A percentile compares a stretch with the other conserved stretches of the same genome.
Conservation (phyloP, 2,888 invertebrate species). For the Apeira syringaria region DNA sequence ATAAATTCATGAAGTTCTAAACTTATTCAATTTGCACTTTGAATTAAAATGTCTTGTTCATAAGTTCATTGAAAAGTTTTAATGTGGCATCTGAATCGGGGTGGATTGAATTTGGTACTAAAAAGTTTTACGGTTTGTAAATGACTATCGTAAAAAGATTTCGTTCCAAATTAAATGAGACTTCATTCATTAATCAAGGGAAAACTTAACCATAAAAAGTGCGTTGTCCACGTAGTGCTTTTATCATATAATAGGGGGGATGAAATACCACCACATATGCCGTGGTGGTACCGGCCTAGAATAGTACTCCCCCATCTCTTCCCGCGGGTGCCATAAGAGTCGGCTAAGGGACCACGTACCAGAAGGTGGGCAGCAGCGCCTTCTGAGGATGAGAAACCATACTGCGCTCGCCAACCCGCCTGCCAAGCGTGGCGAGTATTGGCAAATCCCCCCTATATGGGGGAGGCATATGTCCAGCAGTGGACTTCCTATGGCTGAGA, state of each 20-base stretch:
- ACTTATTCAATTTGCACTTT: background rate
- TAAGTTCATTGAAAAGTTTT: conserved; percentile 12
- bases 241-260: conserved; percentile 1
- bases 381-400: too few species aligned
- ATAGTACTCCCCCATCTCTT: too few species aligned
- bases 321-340: too few species aligned
- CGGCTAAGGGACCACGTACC: too few species aligned
- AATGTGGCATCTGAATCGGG: background rate
- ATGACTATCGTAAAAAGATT: conserved; percentile 10
- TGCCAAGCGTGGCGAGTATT: too few species aligned
- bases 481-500: too few species aligned
- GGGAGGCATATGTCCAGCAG: too few species aligned
- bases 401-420: too few species aligned
- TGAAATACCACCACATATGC: conserved; percentile 10
- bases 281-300: too few species aligned
- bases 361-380: too few species aligned
- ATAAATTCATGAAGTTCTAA: background rate
- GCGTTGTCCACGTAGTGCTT: background rate
- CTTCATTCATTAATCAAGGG: conserved; percentile 15
- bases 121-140: conserved; percentile 16
- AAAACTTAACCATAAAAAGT: conserved; percentile 8
- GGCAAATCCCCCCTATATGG: too few species aligned
- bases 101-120: conserved; percentile 4
- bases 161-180: conserved; percentile 9
- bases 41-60: conserved; percentile 2